Evolutionary conservation across 2,113 vertebrate genomes (phyloP).

Genomic region (Xenopus borealis): DNA sequence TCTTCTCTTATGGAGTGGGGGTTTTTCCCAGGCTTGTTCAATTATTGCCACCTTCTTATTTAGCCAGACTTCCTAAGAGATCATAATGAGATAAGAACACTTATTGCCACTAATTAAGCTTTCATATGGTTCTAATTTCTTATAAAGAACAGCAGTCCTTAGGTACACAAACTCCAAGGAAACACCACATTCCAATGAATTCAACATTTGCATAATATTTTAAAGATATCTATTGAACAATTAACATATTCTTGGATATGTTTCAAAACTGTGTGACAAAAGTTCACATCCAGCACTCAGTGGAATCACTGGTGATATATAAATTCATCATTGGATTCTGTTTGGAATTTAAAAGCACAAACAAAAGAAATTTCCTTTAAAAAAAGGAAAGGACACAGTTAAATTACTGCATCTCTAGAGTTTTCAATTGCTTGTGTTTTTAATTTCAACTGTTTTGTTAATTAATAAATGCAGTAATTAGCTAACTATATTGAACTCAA

Average conservation of each 20-base stretch:
- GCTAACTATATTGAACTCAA: too few species aligned
- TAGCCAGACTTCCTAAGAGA: conserved; percentile 28
- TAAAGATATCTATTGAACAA: conserved; percentile 20
- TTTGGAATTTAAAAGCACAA: conserved; percentile 18
- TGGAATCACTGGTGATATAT: conserved; percentile 7
- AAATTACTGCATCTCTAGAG: conserved; percentile 19
- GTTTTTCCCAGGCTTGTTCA: not conserved
- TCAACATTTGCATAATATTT: conserved; percentile 2
- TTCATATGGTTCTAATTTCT: conserved; percentile 16
- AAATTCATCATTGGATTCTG: conserved; percentile 6
- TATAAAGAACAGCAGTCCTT: conserved; percentile 28
- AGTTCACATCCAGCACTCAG: conserved; percentile 27
- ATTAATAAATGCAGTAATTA: too few species aligned
- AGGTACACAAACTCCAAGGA: conserved; percentile 15
- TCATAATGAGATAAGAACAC: conserved; percentile 29
- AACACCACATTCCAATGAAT: conserved; percentile 13
- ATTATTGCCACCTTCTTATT: conserved; percentile 32
- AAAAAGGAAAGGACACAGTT: not conserved
- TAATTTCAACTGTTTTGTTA: too few species aligned
- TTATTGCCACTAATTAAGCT: conserved; percentile 35
- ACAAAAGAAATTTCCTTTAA: conserved; percentile 1
- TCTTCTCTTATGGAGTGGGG: not conserved
- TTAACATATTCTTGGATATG: conserved; percentile 9
- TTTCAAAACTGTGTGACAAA: conserved; percentile 1
- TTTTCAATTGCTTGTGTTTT: too few species aligned